A percentile compares a stretch with the other conserved stretches of the same genome.
Evolutionary conservation across 2,113 vertebrate species (phyloP).

Genomic region (Peucedramus taeniatus): DNA sequence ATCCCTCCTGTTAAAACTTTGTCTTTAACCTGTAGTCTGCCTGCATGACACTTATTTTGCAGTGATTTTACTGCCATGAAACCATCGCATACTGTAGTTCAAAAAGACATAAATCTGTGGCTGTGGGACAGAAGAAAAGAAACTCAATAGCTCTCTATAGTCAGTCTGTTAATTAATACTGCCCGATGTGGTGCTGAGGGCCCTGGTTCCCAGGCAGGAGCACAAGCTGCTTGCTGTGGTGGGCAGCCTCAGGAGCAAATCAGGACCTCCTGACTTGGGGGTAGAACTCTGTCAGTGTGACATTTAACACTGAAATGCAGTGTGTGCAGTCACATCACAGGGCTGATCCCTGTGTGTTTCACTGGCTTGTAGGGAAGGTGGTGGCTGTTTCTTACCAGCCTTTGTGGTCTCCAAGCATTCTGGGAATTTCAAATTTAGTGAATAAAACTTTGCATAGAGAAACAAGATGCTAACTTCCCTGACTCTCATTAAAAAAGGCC

Average conservation of each 20-base stretch:
- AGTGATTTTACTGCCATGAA: background rate
- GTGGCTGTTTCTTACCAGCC: background rate
- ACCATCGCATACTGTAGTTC: background rate
- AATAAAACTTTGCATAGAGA: background rate
- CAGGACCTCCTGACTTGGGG: fast-evolving
- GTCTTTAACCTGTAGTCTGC: background rate
- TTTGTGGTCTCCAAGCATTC: background rate
- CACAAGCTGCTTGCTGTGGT: fast-evolving
- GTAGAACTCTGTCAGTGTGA: background rate
- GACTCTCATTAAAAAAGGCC: background rate
- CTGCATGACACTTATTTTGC: background rate
- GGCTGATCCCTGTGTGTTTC: background rate
- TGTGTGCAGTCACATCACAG: background rate
- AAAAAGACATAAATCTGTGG: background rate
- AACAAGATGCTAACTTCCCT: background rate
- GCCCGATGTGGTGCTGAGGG: fast-evolving
- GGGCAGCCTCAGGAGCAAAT: background rate
- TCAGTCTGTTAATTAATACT: background rate
- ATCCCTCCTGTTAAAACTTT: background rate
- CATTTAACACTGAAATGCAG: background rate
- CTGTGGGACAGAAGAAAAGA: background rate
- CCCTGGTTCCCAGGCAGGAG: background rate
- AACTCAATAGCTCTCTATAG: fast-evolving
- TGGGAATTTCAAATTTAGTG: background rate
- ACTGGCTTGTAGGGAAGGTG: background rate